Conservation (phyloP, 2,797 vertebrate species). For the Acomys russatus region DNA sequence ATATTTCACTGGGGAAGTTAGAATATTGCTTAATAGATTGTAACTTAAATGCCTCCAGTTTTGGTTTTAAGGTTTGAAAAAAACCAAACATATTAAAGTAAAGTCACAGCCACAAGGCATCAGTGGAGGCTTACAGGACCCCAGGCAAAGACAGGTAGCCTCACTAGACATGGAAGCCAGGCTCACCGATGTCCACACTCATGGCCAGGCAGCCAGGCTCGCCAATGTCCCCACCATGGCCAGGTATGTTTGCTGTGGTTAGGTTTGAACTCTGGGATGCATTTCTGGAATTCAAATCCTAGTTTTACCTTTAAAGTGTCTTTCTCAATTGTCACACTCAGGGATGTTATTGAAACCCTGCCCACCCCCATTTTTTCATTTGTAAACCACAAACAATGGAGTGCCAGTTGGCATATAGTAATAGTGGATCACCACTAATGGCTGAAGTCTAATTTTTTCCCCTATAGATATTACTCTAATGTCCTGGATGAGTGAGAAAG, state of each 20-base stretch:
- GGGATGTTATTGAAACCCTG: not conserved
- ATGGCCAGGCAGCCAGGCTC: no score
- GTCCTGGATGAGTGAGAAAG: not conserved
- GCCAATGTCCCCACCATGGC: fast-evolving
- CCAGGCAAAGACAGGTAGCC: not conserved
- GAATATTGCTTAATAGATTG: not conserved
- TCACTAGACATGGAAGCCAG: not conserved
- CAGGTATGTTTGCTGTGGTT: not conserved
- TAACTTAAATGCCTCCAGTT: not conserved
- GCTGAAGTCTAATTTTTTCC: not conserved
- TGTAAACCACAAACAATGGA: not conserved
- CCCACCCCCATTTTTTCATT: not conserved
- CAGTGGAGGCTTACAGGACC: not conserved
- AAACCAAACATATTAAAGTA: not conserved
- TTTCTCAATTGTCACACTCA: not conserved
- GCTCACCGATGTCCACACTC: not conserved
- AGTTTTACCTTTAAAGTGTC: not conserved
- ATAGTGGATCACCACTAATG: not conserved
- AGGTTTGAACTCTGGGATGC: not conserved
- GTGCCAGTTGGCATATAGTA: not conserved
- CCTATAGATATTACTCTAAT: not conserved
- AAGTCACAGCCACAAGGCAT: not conserved
- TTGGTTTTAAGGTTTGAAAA: not conserved
- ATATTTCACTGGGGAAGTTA: not conserved
- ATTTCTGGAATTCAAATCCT: not conserved